A percentile compares a stretch with the other conserved stretches of the same genome.
Conservation (phyloP, 2,113 vertebrate genomes). For the Myrmecophaga tridactyla region DNA sequence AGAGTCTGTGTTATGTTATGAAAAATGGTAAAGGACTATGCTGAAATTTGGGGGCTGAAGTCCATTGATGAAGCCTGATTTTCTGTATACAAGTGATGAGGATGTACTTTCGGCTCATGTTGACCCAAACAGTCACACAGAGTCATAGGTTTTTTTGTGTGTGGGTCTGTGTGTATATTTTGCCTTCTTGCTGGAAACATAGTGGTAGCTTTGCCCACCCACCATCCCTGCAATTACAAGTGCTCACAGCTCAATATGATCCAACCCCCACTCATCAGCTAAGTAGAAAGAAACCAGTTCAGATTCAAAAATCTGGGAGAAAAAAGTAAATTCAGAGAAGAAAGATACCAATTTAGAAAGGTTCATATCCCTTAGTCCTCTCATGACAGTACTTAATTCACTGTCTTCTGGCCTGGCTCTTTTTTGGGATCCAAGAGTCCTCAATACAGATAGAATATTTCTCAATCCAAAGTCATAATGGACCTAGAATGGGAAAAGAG, state of each 20-base stretch:
- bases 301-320: neutral
- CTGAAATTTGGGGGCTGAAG: neutral
- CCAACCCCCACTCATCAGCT: neutral
- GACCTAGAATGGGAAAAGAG: conserved; percentile 75
- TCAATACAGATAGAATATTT: conserved; percentile 87
- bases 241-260: neutral
- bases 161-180: neutral
- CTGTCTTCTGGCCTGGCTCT: conserved; percentile 83
- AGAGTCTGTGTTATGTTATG: neutral
- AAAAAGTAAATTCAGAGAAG: neutral
- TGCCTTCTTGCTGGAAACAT: neutral
- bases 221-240: neutral
- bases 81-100: neutral
- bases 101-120: neutral
- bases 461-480: conserved; percentile 88
- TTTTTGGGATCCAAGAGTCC: conserved; percentile 86
- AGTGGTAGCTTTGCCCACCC: neutral
- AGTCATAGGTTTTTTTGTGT: no score
- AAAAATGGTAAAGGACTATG: neutral
- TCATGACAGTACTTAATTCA: conserved; percentile 86
- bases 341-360: conserved; percentile 85
- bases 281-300: neutral
- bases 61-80: neutral
- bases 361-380: conserved; percentile 87
- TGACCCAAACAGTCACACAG: neutral